A percentile compares a stretch with the other conserved stretches of the same genome.
Evolutionary conservation across 2,113 vertebrate genomes (phyloP).

Genomic region (Brachyhypopomus occidentalis): DNA sequence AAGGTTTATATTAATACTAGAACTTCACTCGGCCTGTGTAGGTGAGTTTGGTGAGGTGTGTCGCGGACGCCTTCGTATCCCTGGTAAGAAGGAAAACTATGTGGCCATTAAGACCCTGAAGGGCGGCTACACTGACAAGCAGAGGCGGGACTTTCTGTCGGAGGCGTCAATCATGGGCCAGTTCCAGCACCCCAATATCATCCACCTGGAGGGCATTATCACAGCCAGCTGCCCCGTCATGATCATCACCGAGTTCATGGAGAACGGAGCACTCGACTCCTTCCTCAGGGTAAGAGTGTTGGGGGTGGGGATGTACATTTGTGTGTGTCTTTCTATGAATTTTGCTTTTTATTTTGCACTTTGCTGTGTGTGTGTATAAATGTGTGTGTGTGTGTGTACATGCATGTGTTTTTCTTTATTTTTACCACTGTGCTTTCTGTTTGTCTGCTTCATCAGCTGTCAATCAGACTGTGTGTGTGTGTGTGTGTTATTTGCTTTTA

Average conservation of each 20-base stretch:
- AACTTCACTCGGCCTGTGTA: conserved; percentile 71
- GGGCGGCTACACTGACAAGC: conserved; percentile 80
- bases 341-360: too few relatives aligned
- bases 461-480: background rate
- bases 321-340: background rate
- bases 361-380: background rate
- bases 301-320: background rate
- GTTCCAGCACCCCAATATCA: conserved; percentile 83
- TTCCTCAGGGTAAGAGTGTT: conserved; percentile 71
- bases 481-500: background rate
- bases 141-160: conserved; percentile 79
- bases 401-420: background rate
- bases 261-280: conserved; percentile 80
- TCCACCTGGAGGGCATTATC: conserved; percentile 81
- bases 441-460: background rate
- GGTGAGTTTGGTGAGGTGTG: conserved; percentile 82
- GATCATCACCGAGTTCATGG: conserved; percentile 83
- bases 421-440: background rate
- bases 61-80: conserved; percentile 74
- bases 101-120: conserved; percentile 81
- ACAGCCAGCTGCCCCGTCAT: conserved; percentile 81
- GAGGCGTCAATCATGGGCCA: conserved; percentile 83
- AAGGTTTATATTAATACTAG: conserved; percentile 51
- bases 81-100: conserved; percentile 81
- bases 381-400: background rate